Base-by-base conservation (phyloP, 1,140 invertebrate genomes). In the Ctenoplectra terminalis region DNA sequence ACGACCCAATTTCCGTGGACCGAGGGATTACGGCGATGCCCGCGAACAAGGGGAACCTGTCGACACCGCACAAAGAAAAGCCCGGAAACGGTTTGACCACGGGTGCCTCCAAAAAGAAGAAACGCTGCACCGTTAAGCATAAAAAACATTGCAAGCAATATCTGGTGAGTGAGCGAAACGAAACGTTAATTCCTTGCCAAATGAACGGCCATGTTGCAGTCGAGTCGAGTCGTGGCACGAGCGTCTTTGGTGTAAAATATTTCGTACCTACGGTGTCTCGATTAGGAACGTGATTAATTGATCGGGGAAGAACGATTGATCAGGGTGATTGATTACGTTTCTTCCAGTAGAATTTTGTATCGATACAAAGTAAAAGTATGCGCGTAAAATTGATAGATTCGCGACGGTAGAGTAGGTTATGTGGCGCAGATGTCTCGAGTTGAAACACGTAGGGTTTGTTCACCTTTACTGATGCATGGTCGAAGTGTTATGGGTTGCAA, bases 81-180 rank as follows among this genome's bases (percentile, higher is more conserved):
- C 67, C 90, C 26, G 82, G 83, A 9, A 83, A 87, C 64, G 83
- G 87, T 50, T 73, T 89, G 17, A 74, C 75, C n/a, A 79, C 75
- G n/a, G 84, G 79, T 23, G 37, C 80, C 29, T 83, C 85, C 37
- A 90, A 86, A 70, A 89, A 88, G 82, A 92, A 89, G 83, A 90
- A 91, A 77, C 86, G 89, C 34, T 63, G 87, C 87, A 82, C 85
- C 73, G 85, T 90, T 86, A 92, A 91, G 86, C 88, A 87, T 89
- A 91, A 91, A 90, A 91, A 86, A 90, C 84, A 91, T 90, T 91
- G 88, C 87, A 89, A 82, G 85, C 90, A 92, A 85, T 91, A 91
- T 75, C 80, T 91, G 90, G 90, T 91, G 86, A 91, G 90, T 91
- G 75, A 84, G 69, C 77, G 80, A 81, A 58, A 69, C 52, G 83